Evolutionary conservation across 1,140 invertebrate species (phyloP), one percentile per base, ranked within the genome.

Genomic region (Pseudomyrmex sp.): DNA sequence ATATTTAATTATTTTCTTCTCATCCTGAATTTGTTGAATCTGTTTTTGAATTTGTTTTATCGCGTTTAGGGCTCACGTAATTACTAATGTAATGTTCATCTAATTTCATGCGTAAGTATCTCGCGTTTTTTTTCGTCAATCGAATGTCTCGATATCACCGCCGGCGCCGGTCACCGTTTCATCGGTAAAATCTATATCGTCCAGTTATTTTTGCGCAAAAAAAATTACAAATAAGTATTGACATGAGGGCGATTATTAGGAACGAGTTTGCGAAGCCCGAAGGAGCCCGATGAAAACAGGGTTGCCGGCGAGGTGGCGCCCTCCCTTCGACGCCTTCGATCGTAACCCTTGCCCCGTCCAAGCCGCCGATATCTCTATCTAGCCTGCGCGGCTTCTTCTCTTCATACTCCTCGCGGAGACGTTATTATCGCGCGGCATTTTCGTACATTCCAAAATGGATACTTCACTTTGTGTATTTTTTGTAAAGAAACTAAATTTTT

Each of bases 221-320:
- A 44, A 44, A 70, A 70, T n/a, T n/a, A 2, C n/a, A 76, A 59
- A 13, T 23, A 61, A 65, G 3, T 76, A 66, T 66, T 76, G 18
- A 15, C 26, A 46, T 23, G 18, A 77, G 46, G 20, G 12, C 2
- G 12, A 56, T 56, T 23, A 52, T 12, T 75, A 8, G 44, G 2
- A 70, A 66, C 44, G 54, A 86, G 72, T 48, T 54, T 18, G n/a
- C 9, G 58, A 20, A 35, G 35, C 35, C 4, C 35, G 1, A n/a
- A 26, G 58, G 69, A 23, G 74, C 44, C 13, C 54, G 68, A 74
- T 77, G 74, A n/a, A 88, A 90, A 88, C 75, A 82, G 73, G 83
- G 86, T 90, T 89, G 75, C 63, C 90, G 79, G 88, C 82, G 86
- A 92, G 83, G 92, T 92, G 91, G 91, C 92, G 91, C 92, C 91